Evolutionary conservation across 2,797 vertebrate species (phyloP).

Genomic region (Chloroceryle inda): DNA sequence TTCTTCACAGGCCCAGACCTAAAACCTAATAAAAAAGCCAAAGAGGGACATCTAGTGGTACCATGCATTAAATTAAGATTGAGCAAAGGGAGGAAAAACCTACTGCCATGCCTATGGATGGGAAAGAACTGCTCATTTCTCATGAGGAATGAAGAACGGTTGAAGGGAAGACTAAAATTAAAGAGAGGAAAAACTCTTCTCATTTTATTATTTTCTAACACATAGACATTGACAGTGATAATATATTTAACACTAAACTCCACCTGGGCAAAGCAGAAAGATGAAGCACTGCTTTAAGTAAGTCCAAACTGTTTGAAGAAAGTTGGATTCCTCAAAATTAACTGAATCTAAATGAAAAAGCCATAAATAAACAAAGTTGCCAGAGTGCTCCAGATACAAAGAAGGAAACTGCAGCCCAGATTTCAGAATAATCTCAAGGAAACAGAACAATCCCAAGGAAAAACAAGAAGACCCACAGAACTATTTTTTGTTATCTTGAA

Average conservation of each 20-base stretch:
- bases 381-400: background rate
- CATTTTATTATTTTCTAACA: background rate
- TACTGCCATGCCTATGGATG: background rate
- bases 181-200: background rate
- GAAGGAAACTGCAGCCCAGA: background rate
- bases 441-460: background rate
- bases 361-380: background rate
- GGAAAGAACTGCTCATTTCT: background rate
- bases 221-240: background rate
- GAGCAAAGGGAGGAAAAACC: background rate
- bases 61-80: background rate
- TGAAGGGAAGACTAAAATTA: background rate
- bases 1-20: background rate
- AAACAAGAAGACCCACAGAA: background rate
- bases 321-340: background rate
- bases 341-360: background rate
- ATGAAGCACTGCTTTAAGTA: background rate
- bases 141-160: background rate
- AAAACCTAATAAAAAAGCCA: conserved; percentile 78
- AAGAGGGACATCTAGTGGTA: conserved; percentile 85
- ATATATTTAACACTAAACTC: background rate
- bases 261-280: background rate
- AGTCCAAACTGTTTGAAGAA: background rate
- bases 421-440: background rate
- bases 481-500: background rate